These are phyloP conservation scores for Taeniopygia guttata DNA, from an alignment of 2,797 vertebrate genomes.

Conservation along the genomic window DNA sequence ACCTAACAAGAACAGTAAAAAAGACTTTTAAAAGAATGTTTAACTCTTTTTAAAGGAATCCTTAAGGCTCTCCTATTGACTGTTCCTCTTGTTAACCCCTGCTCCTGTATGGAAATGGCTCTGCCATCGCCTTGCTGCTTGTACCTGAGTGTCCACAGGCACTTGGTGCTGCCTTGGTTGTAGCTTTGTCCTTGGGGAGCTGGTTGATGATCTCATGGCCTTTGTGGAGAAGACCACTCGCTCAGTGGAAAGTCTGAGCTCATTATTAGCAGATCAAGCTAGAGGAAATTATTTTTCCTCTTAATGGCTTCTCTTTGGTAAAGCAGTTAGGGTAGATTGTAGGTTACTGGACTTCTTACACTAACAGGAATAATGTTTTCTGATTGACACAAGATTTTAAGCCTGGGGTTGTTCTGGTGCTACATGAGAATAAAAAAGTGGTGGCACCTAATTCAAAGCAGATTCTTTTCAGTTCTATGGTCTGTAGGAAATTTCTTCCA, in stretches of 20 bases:
- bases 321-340: not conserved
- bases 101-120: not conserved
- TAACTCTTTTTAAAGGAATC: not conserved
- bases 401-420: not conserved
- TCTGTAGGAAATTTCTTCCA: not conserved
- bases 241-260: not conserved
- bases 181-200: not conserved
- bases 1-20: not conserved
- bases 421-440: not conserved
- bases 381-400: not conserved
- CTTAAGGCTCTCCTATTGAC: not conserved
- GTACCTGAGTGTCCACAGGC: not conserved
- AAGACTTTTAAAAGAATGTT: not conserved
- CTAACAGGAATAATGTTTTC: not conserved
- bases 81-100: not conserved
- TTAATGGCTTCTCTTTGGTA: not conserved
- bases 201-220: not conserved
- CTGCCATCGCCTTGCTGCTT: not conserved
- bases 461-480: not conserved
- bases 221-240: not conserved
- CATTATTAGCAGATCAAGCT: accelerated
- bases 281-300: not conserved
- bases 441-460: not conserved
- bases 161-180: not conserved
- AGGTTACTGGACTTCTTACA: not conserved